Base-by-base conservation (phyloP, 2,797 vertebrate genomes). In the Poliocrania exsul region DNA sequence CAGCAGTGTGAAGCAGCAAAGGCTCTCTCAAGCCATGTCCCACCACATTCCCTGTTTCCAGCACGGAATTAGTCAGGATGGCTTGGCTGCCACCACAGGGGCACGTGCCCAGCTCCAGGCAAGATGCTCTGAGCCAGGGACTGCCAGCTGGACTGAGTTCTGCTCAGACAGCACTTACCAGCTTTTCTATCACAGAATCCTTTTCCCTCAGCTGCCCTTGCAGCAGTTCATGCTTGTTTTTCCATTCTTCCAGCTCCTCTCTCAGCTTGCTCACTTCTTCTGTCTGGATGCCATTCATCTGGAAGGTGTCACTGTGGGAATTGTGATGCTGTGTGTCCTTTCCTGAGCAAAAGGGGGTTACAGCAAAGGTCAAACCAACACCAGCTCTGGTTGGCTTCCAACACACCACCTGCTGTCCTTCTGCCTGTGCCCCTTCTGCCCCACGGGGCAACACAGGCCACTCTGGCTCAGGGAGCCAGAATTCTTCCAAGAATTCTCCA, bases 251-350 rank as follows among this genome's bases (percentile, higher is more conserved):
- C 88, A 99, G 9, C 89, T 99, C 98, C 79, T 99, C 98, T 92
- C 92, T 97, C 74, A 99, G 97, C 75, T 98, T 98, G 71, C 97
- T 94, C 26, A 99, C 97, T 97, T 99, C 99, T 92, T 99, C 99
- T 5, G 97, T 96, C 97, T 99, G 99, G 86, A 99, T 94, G 21
- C 99, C 99, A 26, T 99, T 99, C 92, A 99, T 85, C 73, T 99
- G 99, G 38, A 98, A 90, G 1, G 88, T 74, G 4, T 99, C 98
- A 17, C 87, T 96, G 38, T 98, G 97, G 56, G 94, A 97, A 88
- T 95, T 97, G 5, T 98, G 97, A 86, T 98, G 98, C 87, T 98
- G 98, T 90, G 37, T 98, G 44, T 99, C 99, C 96, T 99, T 99
- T 57, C 99, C 99, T 99, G 83, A 62, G 67, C 29, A 47, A 9